These are phyloP conservation scores for Leptoclinus maculatus DNA, from an alignment of 2,797 vertebrate genomes.

Conservation along the genomic window DNA sequence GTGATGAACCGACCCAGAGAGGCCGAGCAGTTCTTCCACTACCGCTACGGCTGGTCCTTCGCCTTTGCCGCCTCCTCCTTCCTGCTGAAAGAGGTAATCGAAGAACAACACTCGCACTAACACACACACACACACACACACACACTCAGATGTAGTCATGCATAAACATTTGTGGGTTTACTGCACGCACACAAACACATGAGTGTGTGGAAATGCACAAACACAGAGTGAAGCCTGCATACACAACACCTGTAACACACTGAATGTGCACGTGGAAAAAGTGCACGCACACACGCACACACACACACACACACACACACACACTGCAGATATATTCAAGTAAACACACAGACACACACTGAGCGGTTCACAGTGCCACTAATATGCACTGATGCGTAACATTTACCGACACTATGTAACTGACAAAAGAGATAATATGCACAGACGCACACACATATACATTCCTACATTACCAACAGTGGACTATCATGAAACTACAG, in stretches of 20 bases:
- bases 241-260: not conserved
- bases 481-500: not conserved
- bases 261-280: too few species aligned
- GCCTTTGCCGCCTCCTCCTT: slow-evolving; percentile 93
- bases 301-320: not conserved
- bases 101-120: not conserved
- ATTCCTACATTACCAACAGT: not conserved
- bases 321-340: not conserved
- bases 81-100: slow-evolving; percentile 91
- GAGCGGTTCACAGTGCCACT: slow-evolving; percentile 14
- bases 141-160: not conserved
- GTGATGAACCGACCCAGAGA: slow-evolving; percentile 93
- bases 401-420: slow-evolving; percentile 17
- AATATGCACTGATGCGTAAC: slow-evolving; percentile 35
- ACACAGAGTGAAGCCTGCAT: not conserved
- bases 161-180: not conserved
- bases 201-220: not conserved
- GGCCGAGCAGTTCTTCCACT: slow-evolving; percentile 92
- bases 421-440: slow-evolving; percentile 12
- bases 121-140: not conserved
- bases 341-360: not conserved
- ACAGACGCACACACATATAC: not conserved
- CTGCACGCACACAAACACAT: not conserved
- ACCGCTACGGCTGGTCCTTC: slow-evolving; percentile 93
- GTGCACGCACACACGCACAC: not conserved